Conservation (phyloP, 2,113 vertebrate species). For the Xyliphius kryptos region DNA sequence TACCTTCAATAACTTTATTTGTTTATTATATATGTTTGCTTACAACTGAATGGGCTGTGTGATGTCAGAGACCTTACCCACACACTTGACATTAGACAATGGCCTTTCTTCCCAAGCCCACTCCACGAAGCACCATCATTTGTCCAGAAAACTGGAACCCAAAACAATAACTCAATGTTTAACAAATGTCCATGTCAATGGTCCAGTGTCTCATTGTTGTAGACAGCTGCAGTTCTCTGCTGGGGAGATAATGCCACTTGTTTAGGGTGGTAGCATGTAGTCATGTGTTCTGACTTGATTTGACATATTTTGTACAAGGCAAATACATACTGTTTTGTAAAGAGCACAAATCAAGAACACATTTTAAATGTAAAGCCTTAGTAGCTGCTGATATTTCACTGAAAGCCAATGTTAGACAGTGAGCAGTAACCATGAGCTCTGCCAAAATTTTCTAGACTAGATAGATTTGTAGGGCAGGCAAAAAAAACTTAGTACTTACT, state of each 20-base stretch:
- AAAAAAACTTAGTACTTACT: too few species aligned
- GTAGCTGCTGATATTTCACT: too few species aligned
- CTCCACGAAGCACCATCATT: conserved; percentile 21
- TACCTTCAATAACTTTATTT: too few species aligned
- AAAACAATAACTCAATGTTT: conserved; percentile 42
- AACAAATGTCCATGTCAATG: conserved; percentile 24
- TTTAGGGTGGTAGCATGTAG: background rate
- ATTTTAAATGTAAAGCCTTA: too few species aligned
- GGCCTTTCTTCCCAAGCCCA: conserved; percentile 36
- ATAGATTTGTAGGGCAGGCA: too few species aligned
- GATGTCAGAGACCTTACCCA: conserved; percentile 48
- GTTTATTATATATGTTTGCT: conserved; percentile 19
- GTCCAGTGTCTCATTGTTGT: conserved; percentile 28
- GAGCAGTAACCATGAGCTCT: too few species aligned
- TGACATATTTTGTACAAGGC: background rate
- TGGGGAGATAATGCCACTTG: conserved; percentile 15
- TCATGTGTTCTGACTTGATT: conserved; percentile 9
- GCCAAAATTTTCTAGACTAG: too few species aligned
- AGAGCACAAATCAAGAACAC: too few species aligned
- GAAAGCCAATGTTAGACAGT: too few species aligned
- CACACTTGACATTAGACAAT: conserved; percentile 41
- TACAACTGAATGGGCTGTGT: conserved; percentile 36
- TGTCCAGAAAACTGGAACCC: conserved; percentile 38
- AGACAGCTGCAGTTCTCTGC: conserved; percentile 20
- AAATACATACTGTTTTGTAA: background rate